Conservation (phyloP, 2,888 invertebrate species). For the Agrochola circellaris region DNA sequence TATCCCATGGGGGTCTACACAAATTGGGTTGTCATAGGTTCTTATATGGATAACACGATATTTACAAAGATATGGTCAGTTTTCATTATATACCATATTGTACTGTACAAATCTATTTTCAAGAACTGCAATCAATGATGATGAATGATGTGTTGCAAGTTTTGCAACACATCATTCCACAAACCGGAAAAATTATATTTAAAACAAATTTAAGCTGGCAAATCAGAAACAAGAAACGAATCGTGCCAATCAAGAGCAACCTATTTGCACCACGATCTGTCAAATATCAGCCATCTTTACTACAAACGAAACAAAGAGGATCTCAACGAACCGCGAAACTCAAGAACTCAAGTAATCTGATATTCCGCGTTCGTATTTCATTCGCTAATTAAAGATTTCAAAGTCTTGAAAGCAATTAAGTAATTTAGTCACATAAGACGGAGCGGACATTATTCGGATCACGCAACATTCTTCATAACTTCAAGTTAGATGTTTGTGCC, state of each 20-base stretch:
- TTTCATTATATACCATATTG: not conserved
- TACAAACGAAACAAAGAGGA: conserved; percentile 33
- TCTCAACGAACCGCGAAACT: conserved; percentile 50
- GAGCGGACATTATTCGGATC: conserved; percentile 46
- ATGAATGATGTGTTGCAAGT: too few relatives aligned
- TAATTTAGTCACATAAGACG: conserved; percentile 67
- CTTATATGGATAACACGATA: not conserved
- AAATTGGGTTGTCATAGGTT: not conserved
- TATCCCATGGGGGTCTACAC: not conserved
- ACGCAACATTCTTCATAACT: conserved; percentile 59
- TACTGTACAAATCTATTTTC: not conserved
- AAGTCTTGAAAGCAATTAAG: conserved; percentile 64
- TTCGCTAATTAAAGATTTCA: conserved; percentile 72
- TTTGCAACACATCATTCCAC: not conserved
- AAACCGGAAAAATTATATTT: not conserved
- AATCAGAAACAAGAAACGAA: not conserved
- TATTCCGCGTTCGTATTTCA: conserved; percentile 69
- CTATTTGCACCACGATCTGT: not conserved
- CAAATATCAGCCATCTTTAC: conserved; percentile 39
- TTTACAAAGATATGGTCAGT: not conserved
- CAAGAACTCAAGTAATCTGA: conserved; percentile 65
- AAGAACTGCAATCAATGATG: not conserved
- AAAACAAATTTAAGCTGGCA: not conserved
- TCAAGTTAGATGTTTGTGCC: conserved; percentile 36
- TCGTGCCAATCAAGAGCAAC: not conserved